Base-by-base conservation (phyloP, 2,113 vertebrate genomes). In the Istiophorus platypterus region DNA sequence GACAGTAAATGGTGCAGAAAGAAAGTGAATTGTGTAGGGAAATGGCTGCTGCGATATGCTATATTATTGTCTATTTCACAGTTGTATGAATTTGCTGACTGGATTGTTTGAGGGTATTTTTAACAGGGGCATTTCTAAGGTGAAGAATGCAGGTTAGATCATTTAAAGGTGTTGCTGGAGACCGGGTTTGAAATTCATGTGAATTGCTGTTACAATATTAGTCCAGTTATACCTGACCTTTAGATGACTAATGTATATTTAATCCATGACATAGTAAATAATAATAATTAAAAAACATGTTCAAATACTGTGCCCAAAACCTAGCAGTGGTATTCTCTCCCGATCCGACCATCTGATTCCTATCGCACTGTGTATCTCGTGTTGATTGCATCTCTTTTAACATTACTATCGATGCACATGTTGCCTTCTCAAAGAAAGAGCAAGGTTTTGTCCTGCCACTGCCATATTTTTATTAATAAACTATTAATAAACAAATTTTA, bases 61-160 rank as follows among this genome's bases (percentile, higher is more conserved):
- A 45, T 84, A 85, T 90, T 93, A 91, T 93, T 92, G 89, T 90
- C 90, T 89, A 92, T 93, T 93, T 93, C 90, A 93, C 91, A 91
- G 65, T 81, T 80, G 81, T 82, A 61, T 92, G 91, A 82, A 67
- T 93, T 89, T 84, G 82, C 86, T 90, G 92, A 89, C 86, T 91
- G 70, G 85, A 82, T 90, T 83, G 80, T 88, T 80, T 63, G 66
- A 82, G 45, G 67, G 67, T 58, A 78, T 90, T 89, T 88, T 77
- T 65, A 75, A 65, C 67, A 39, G 47, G 61, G 42, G 52, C 66
- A 24, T 71, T 74, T 88, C 78, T 59, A 51, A 52, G 57, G 52
- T 64, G 66, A 81, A 86, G 61, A 71, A 78, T 72, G 34, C 31
- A 57, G 71, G 59, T 18, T n/a, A 39, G 49, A 42, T 70, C 41